Evolutionary conservation across 1,140 invertebrate species (phyloP).

Genomic region (Ceratina calcarata): DNA sequence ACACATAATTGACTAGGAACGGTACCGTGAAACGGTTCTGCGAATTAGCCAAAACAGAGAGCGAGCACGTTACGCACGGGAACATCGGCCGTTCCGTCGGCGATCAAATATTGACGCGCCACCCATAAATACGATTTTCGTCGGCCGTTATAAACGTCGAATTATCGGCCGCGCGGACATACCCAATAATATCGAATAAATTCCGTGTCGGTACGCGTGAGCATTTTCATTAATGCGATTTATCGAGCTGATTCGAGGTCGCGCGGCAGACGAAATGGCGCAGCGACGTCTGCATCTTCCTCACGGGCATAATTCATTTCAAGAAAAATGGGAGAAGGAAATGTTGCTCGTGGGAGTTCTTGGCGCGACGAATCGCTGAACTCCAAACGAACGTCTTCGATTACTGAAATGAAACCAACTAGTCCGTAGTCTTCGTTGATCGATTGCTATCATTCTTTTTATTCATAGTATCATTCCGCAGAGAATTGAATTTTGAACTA

Average conservation of each 20-base stretch:
- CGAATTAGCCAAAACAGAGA: not conserved
- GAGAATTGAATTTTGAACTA: too few relatives aligned
- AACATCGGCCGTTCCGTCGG: conserved; percentile 1
- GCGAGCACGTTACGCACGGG: not conserved
- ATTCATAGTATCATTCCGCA: too few relatives aligned
- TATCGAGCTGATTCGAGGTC: conserved; percentile 38
- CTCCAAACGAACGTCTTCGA: conserved; percentile 45
- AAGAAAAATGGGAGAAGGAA: not conserved
- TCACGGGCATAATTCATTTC: conserved; percentile 51
- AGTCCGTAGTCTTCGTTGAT: conserved; percentile 36
- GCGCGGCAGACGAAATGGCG: conserved; percentile 19
- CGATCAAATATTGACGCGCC: conserved; percentile 54
- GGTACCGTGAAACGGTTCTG: not conserved
- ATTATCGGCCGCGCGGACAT: conserved; percentile 47
- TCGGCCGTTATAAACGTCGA: conserved; percentile 50
- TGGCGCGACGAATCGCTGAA: conserved; percentile 36
- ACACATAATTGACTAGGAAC: too few relatives aligned
- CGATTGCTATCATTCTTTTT: too few relatives aligned
- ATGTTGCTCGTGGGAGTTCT: conserved; percentile 33
- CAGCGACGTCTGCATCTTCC: not conserved
- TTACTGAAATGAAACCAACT: conserved; percentile 62
- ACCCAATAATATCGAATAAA: conserved; percentile 58
- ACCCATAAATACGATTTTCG: conserved; percentile 57
- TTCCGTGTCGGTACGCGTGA: conserved; percentile 38
- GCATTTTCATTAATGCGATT: conserved; percentile 54